A percentile compares a stretch with the other conserved stretches of the same genome.
Conservation (phyloP, 1,140 invertebrate genomes). For the Octopus sinensis region DNA sequence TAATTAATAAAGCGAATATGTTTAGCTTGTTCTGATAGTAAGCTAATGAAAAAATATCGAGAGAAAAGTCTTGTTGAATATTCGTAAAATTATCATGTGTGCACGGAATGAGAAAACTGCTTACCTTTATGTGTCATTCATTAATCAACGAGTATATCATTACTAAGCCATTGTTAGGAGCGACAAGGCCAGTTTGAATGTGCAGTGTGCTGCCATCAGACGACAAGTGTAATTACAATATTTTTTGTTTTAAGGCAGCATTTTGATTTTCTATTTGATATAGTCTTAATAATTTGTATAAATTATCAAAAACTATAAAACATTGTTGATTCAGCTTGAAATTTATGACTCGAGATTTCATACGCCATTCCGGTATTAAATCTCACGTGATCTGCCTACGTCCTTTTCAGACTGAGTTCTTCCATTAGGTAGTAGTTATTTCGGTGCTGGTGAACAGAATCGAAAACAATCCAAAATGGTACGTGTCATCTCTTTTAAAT, state of each 20-base stretch:
- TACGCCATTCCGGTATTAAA: slow-evolving; percentile 20
- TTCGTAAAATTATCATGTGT: neutral
- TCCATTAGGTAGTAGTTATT: slow-evolving; percentile 30
- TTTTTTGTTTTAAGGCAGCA: neutral
- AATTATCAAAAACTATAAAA: too few species aligned
- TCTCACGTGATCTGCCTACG: slow-evolving; percentile 32
- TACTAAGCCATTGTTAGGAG: neutral
- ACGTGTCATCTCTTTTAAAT: slow-evolving; percentile 22
- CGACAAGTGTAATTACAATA: neutral
- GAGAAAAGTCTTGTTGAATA: too few species aligned
- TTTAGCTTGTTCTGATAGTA: too few species aligned
- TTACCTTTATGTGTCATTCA: slow-evolving; percentile 8
- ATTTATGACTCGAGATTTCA: slow-evolving; percentile 14
- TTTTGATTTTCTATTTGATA: too few species aligned
- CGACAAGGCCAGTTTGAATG: neutral
- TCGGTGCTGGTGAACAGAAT: slow-evolving; percentile 30
- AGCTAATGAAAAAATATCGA: too few species aligned
- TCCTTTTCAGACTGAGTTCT: slow-evolving; percentile 39
- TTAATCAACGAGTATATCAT: slow-evolving; percentile 8
- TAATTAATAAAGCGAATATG: too few species aligned
- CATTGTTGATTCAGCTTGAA: too few species aligned
- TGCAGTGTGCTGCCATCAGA: neutral
- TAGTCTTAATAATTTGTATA: too few species aligned
- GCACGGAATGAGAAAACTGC: neutral
- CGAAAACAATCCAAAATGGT: slow-evolving; percentile 49